phyloP scores from a whole-genome alignment of 64 coral and sea anemone species.

The Catalaphyllia jardinei region DNA sequence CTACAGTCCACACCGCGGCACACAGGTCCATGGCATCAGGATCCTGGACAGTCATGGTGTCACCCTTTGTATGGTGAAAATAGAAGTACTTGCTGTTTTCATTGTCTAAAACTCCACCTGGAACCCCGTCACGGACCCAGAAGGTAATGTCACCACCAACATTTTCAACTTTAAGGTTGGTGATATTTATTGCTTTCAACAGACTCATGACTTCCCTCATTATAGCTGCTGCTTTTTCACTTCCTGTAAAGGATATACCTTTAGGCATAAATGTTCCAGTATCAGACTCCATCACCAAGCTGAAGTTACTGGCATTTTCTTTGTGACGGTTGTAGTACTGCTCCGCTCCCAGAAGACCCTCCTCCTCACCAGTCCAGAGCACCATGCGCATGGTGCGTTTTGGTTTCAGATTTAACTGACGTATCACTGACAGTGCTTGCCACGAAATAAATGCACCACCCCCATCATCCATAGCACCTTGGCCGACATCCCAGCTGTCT shows the following conservation, averaged over 20 bases:
- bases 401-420: slow-evolving; percentile 80
- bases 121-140: slow-evolving; percentile 76
- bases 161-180: slow-evolving; percentile 17
- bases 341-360: slow-evolving; percentile 67
- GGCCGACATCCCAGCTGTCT: slow-evolving; percentile 99
- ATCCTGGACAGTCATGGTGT: slow-evolving; percentile 89
- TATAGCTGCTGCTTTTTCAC: slow-evolving; percentile 56
- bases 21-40: slow-evolving; percentile 86
- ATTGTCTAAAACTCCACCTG: slow-evolving; percentile 71
- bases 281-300: slow-evolving; percentile 97
- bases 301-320: slow-evolving; percentile 77
- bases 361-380: slow-evolving; percentile 96
- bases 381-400: slow-evolving; percentile 90
- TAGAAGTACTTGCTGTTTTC: slow-evolving; percentile 80
- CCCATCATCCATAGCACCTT: slow-evolving; percentile 99
- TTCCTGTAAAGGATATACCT: slow-evolving; percentile 80
- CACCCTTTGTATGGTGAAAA: slow-evolving; percentile 84
- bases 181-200: slow-evolving; percentile 72
- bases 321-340: slow-evolving; percentile 93
- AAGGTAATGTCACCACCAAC: slow-evolving; percentile 66
- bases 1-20: slow-evolving; percentile 79
- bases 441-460: slow-evolving; percentile 96
- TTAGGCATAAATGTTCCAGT: slow-evolving; percentile 83
- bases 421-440: slow-evolving; percentile 88
- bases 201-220: slow-evolving; percentile 84